Percentiles rank a stretch among this genome's conserved stretches.
phyloP scores from a whole-genome alignment of 2,888 invertebrate species.

The Zelleria hepariella region DNA sequence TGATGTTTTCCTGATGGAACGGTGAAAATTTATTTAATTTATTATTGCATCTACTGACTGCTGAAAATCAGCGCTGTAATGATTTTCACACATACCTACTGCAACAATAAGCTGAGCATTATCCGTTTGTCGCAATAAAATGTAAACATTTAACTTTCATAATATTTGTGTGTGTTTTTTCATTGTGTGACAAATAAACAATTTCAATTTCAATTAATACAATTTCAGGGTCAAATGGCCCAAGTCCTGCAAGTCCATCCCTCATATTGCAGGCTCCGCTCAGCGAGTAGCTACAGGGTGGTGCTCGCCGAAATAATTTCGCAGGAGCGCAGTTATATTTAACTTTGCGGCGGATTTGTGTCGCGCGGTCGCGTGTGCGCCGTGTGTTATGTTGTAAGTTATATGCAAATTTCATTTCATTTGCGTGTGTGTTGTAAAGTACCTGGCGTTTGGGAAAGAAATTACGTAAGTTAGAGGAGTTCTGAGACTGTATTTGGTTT shows the following conservation, averaged over 20 bases:
- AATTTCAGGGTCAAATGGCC: conserved; percentile 10
- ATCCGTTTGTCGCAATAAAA: no score
- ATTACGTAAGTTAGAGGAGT: not conserved
- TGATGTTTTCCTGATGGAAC: no score
- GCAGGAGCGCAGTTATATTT: conserved; percentile 1
- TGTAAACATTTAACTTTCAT: no score
- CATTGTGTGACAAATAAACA: no score
- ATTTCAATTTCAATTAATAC: not conserved
- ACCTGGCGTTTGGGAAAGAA: not conserved
- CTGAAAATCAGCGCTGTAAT: no score
- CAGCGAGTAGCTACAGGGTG: conserved; percentile 6
- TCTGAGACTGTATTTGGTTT: not conserved
- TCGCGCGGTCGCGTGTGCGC: not conserved
- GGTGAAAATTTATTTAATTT: no score
- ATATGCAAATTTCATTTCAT: not conserved
- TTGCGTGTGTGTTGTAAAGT: not conserved
- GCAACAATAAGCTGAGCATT: no score
- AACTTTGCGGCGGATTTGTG: conserved; percentile 5
- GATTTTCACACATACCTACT: no score
- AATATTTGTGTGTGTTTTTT: not conserved
- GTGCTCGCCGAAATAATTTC: conserved; percentile 21
- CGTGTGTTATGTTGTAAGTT: not conserved
- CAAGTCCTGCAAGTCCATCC: not conserved
- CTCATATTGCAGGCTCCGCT: not conserved
- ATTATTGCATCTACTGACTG: no score